Percentiles rank a stretch among this genome's conserved stretches.
phyloP scores from a whole-genome alignment of 2,888 invertebrate genomes.

The Diplolepis rosae region DNA sequence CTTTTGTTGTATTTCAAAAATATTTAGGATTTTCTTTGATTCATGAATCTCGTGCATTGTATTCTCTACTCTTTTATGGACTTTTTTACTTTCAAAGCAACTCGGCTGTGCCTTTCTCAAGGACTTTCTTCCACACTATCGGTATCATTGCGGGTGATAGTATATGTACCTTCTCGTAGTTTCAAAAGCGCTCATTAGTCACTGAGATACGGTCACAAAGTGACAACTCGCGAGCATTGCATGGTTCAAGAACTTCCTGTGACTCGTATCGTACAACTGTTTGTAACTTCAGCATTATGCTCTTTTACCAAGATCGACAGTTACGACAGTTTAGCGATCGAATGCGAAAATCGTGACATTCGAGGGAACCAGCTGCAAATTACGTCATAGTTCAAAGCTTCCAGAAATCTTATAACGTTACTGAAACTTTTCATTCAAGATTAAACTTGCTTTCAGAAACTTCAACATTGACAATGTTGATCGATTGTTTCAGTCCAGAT shows the following conservation, averaged over 20 bases:
- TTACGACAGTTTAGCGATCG: slow-evolving; percentile 66
- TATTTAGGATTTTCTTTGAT: background rate
- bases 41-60: background rate
- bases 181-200: slow-evolving; percentile 69
- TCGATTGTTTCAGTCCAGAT: background rate
- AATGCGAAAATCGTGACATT: slow-evolving; percentile 57
- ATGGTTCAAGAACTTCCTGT: slow-evolving; percentile 68
- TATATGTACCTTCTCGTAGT: slow-evolving; percentile 47
- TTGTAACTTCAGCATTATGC: slow-evolving; percentile 67
- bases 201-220: slow-evolving; percentile 66
- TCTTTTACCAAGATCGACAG: slow-evolving; percentile 69
- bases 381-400: slow-evolving; percentile 60
- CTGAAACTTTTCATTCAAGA: slow-evolving; percentile 16
- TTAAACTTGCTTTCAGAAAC: slow-evolving; percentile 20
- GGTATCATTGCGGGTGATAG: slow-evolving; percentile 9
- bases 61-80: background rate
- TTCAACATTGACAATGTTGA: background rate
- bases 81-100: background rate
- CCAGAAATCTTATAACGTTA: slow-evolving; percentile 25
- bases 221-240: slow-evolving; percentile 59
- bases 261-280: slow-evolving; percentile 62
- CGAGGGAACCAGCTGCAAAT: slow-evolving; percentile 57
- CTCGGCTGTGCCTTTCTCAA: slow-evolving; percentile 4
- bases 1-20: background rate
- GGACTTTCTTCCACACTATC: slow-evolving; percentile 24